Evolutionary conservation across 2,888 invertebrate genomes (phyloP).

Genomic region (Pyrocoelia pectoralis): DNA sequence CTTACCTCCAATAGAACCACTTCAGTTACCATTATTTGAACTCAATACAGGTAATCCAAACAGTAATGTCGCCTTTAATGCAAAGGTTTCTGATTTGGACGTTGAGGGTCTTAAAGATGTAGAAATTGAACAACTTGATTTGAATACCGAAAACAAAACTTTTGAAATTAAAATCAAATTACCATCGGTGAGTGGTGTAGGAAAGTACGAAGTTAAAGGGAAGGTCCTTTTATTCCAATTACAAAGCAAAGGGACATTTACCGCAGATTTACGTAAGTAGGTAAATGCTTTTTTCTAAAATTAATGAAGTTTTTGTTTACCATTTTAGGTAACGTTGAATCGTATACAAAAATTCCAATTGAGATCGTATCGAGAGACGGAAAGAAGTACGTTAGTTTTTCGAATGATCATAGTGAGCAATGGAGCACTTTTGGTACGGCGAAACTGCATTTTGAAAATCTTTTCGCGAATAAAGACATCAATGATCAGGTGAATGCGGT

Average conservation of each 20-base stretch:
- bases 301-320: too few species aligned
- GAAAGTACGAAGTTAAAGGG: conserved; percentile 10
- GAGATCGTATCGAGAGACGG: not conserved
- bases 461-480: conserved; percentile 16
- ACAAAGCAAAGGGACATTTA: not conserved
- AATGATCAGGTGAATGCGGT: conserved; percentile 10
- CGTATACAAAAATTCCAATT: not conserved
- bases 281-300: not conserved
- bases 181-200: not conserved
- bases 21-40: conserved; percentile 12
- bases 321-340: not conserved
- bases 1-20: conserved; percentile 23
- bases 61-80: not conserved
- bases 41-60: not conserved
- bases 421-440: not conserved
- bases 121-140: not conserved
- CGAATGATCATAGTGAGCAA: not conserved
- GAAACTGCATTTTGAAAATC: not conserved
- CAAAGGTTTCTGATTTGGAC: not conserved
- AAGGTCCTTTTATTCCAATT: conserved; percentile 20
- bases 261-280: conserved; percentile 5
- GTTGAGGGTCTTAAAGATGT: conserved; percentile 1
- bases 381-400: not conserved
- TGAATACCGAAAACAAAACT: conserved; percentile 6
- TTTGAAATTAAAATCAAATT: not conserved